Conservation (phyloP, 2,888 invertebrate species). For the Hyppa rectilinea region DNA sequence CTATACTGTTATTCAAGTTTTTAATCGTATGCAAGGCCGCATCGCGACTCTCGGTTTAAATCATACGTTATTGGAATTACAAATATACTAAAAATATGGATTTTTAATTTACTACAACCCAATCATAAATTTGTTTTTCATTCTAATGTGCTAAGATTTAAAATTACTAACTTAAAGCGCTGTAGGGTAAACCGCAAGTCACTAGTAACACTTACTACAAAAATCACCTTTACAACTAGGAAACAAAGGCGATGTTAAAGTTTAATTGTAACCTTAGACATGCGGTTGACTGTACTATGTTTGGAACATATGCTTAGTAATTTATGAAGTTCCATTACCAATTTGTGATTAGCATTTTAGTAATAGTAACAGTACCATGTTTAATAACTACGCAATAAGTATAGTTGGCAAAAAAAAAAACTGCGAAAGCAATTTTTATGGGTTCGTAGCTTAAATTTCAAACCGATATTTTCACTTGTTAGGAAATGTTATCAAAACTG, state of each 20-base stretch:
- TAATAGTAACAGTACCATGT: neutral
- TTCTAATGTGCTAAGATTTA: neutral
- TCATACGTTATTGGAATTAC: neutral
- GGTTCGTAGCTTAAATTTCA: constrained; percentile 13
- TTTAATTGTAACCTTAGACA: neutral
- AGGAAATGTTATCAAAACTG: neutral
- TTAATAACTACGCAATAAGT: neutral
- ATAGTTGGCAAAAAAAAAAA: neutral
- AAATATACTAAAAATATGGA: neutral
- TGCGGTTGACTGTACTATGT: neutral
- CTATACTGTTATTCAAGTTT: neutral
- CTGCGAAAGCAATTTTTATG: neutral
- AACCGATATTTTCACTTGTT: neutral
- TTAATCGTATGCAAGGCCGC: neutral
- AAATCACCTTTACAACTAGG: neutral
- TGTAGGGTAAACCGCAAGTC: neutral
- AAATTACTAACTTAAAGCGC: neutral
- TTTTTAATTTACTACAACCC: neutral
- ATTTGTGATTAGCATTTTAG: neutral
- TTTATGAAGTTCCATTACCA: neutral
- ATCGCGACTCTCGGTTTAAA: neutral
- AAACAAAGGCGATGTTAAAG: neutral
- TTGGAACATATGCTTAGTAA: neutral
- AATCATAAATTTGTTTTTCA: neutral
- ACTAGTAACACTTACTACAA: neutral